These are phyloP conservation scores for Sinocyclocheilus grahami DNA, from an alignment of 2,113 vertebrate genomes.

Conservation along the genomic window DNA sequence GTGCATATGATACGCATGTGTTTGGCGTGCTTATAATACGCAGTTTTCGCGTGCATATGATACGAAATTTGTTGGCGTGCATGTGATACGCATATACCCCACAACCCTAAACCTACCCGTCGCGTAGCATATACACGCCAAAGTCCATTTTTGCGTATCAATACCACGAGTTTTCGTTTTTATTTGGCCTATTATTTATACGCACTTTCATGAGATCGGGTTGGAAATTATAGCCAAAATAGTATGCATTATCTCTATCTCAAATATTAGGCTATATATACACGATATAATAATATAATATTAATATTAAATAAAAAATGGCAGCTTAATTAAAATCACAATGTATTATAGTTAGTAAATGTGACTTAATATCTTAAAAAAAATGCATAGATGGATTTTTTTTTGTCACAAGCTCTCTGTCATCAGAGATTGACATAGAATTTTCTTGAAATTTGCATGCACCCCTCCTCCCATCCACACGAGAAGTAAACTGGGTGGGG, in stretches of 20 bases:
- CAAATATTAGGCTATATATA: not conserved
- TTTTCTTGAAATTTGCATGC: conserved; percentile 46
- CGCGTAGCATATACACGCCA: too few relatives aligned
- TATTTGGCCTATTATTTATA: too few relatives aligned
- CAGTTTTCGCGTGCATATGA: too few relatives aligned
- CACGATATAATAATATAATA: not conserved
- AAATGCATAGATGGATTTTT: not conserved
- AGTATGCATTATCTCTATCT: not conserved
- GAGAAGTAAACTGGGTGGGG: conserved; percentile 61
- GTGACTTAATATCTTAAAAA: not conserved
- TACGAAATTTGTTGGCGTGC: too few relatives aligned
- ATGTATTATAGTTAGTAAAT: not conserved
- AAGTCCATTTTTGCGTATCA: too few relatives aligned
- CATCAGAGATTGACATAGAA: conserved; percentile 27
- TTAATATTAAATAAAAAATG: not conserved
- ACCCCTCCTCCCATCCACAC: conserved; percentile 37
- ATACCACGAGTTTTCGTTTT: too few relatives aligned
- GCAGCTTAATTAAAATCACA: not conserved
- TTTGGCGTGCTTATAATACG: too few relatives aligned
- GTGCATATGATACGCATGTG: too few relatives aligned
- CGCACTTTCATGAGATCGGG: too few relatives aligned
- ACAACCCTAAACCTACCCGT: too few relatives aligned
- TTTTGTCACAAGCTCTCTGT: not conserved
- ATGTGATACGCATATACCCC: too few relatives aligned
- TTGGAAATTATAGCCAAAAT: not conserved